Conservation (phyloP, 1,140 invertebrate genomes). For the Aphidius ervi region DNA sequence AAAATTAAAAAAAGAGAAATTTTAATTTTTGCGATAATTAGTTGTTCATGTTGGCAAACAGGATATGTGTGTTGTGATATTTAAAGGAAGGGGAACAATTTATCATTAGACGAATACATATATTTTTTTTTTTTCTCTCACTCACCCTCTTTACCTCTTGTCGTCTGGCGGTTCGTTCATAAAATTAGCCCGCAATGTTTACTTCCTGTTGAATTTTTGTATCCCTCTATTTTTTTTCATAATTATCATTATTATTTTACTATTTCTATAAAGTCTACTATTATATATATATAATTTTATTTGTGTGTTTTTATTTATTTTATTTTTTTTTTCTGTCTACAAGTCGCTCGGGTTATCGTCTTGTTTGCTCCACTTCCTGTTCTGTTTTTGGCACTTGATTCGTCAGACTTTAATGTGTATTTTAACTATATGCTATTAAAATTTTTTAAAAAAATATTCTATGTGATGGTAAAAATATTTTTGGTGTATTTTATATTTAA, state of each 20-base stretch:
- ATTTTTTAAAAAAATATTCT: too few species aligned
- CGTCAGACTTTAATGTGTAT: too few species aligned
- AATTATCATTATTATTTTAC: not conserved
- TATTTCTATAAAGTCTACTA: not conserved
- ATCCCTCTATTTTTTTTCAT: constrained; percentile 16
- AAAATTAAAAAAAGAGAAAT: too few species aligned
- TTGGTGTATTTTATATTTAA: too few species aligned
- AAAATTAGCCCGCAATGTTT: constrained; percentile 34
- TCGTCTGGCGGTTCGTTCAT: constrained; percentile 25
- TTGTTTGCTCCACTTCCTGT: too few species aligned
- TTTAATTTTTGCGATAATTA: too few species aligned
- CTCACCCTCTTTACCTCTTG: constrained; percentile 11
- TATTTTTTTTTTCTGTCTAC: not conserved
- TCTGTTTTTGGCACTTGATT: too few species aligned
- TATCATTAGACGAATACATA: too few species aligned
- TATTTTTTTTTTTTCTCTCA: constrained; percentile 20
- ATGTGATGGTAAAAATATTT: too few species aligned
- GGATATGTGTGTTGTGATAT: too few species aligned
- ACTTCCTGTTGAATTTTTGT: constrained; percentile 27
- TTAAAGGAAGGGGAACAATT: not conserved
- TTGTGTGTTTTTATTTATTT: not conserved
- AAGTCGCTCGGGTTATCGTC: constrained; percentile 4
- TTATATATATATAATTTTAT: not conserved
- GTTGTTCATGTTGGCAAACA: too few species aligned
- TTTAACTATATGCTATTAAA: too few species aligned